Evolutionary conservation across 2,888 invertebrate species (phyloP), one percentile per base, ranked within the genome.

Genomic region (Cremastinae sp.): DNA sequence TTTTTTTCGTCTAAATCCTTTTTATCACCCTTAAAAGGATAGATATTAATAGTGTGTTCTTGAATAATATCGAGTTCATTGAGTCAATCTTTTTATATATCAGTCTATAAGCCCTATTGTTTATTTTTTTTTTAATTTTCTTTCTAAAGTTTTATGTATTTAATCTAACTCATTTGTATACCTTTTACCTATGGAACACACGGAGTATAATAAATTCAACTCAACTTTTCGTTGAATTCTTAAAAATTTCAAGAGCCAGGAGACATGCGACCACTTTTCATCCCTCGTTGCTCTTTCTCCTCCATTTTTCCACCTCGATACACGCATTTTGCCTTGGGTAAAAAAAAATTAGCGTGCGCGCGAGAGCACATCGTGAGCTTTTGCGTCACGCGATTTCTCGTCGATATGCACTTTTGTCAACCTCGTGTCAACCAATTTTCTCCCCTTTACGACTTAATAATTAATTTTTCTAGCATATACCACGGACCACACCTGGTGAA

Each of bases 161-260:
- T n/a, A n/a, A n/a, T n/a, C n/a, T n/a, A n/a, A n/a, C n/a, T n/a
- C n/a, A n/a, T n/a, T n/a, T n/a, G n/a, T n/a, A n/a, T n/a, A n/a
- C n/a, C n/a, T n/a, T n/a, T n/a, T n/a, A n/a, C n/a, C n/a, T n/a
- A n/a, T n/a, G n/a, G n/a, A n/a, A n/a, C n/a, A n/a, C n/a, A n/a
- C n/a, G n/a, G n/a, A n/a, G n/a, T n/a, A n/a, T n/a, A n/a, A n/a
- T n/a, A n/a, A n/a, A n/a, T n/a, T n/a, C n/a, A n/a, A n/a, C n/a
- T n/a, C 70, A 70, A 70, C 56, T 61, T 20, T 20, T 53, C 41
- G 58, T 70, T 66, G 54, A 70, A 76, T 76, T 76, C 56, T 36
- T 65, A 45, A 22, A n/a, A 38, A 51, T 45, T 34, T 54, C 28
- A 59, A 70, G 36, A 47, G 47, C 53, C 59, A 28, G 14, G 16